Evolutionary conservation across 2,888 invertebrate species (phyloP), one percentile per base, ranked within the genome.

Genomic region (Hermaeophaga mercurialis): DNA sequence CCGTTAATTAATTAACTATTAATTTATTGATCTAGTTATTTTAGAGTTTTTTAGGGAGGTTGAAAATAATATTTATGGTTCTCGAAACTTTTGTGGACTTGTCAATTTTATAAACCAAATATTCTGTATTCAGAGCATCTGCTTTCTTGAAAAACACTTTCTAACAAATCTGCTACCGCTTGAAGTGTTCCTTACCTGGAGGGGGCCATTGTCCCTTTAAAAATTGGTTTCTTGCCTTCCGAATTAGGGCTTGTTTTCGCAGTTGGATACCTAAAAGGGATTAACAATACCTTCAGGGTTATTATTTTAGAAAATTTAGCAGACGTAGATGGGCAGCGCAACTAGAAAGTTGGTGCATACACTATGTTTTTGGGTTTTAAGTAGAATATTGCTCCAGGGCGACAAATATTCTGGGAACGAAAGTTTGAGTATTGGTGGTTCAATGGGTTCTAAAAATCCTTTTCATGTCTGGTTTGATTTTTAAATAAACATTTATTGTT

Each of bases 201-300:
- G 60, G 71, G 72, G 69, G 71, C 66, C 63, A 70, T 72, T 75
- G 73, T 74, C 64, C 46, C 60, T 60, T 66, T 66, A 66, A 65
- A 65, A 56, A 67, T 69, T 68, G 67, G 71, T 73, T 73, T 66
- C 70, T 61, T 64, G 69, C 70, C 71, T 70, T 65, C 70, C 67
- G 66, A 70, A 69, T 70, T 70, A 62, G 70, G 70, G 56, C 18
- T 57, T 74, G 75, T 74, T 75, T 73, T 75, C 75, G 66, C 74
- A 74, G 74, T 74, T 72, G 75, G 74, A 69, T 65, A 67, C 67
- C 69, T 58, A 50, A 19, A 24, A 54, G 43, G 38, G 44, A 38
- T 44, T 48, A 26, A 26, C 48, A 48, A 38, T 38, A n/a, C 38
- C 24, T 39, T 38, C 1, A 18, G 14, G 24, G 6, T 38, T 48